These are phyloP conservation scores for Watsonalla binaria DNA, from an alignment of 2,888 invertebrate species.

Conservation along the genomic window DNA sequence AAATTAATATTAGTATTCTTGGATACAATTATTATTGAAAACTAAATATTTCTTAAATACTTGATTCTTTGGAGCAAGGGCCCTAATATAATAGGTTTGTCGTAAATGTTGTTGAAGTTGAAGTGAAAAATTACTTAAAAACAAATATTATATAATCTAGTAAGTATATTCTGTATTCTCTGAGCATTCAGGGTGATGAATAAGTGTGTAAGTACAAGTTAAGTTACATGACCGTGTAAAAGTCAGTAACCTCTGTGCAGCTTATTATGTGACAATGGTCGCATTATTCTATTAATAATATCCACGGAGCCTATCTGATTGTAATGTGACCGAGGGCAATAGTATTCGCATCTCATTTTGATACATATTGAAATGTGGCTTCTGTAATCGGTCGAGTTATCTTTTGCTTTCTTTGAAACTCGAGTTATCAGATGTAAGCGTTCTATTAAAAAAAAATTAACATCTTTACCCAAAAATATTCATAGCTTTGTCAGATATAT, in stretches of 20 bases:
- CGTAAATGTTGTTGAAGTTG: too few species aligned
- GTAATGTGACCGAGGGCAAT: conserved; percentile 16
- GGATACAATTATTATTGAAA: too few species aligned
- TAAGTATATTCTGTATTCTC: too few species aligned
- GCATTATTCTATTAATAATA: conserved; percentile 51
- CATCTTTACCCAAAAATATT: too few species aligned
- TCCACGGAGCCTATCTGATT: conserved; percentile 28
- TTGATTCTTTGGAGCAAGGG: not conserved
- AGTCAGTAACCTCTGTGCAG: conserved; percentile 21
- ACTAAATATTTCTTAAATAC: too few species aligned
- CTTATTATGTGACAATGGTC: conserved; percentile 38
- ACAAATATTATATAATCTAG: too few species aligned
- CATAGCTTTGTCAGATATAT: too few species aligned
- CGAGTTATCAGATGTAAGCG: not conserved
- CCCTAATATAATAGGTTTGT: not conserved
- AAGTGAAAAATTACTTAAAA: not conserved
- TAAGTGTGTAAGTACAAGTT: not conserved
- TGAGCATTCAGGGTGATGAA: too few species aligned
- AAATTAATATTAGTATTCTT: too few species aligned
- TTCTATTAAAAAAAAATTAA: not conserved
- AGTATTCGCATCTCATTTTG: conserved; percentile 28
- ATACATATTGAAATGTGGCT: conserved; percentile 5
- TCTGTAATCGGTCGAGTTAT: conserved; percentile 10
- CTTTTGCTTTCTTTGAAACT: not conserved
- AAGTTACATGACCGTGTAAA: conserved; percentile 23